Base-by-base conservation (phyloP, 1,140 invertebrate species). In the Atta texana region DNA sequence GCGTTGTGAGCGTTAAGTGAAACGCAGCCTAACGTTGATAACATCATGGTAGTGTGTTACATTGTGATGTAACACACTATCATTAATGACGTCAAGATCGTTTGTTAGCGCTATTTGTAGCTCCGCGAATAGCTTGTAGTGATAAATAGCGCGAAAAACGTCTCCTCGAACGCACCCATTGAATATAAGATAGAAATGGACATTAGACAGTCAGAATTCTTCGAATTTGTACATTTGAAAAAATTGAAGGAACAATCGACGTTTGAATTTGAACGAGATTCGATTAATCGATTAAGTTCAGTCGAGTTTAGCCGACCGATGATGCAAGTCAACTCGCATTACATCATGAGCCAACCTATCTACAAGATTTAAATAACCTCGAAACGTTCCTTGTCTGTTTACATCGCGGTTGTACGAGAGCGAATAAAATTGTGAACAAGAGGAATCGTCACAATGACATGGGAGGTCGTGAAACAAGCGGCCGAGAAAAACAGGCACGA, bases 401-500 rank as follows among this genome's bases (percentile, higher is more conserved):
- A 49, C 34, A 21, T 68, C 14, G 39, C 3, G 39, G 10, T 44
- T 10, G 8, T n/a, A 68, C 34, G 34, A 21, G 4, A 6, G 34
- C 44, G 64, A 68, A 14, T 68, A 68, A 49, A 39, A 6, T 44
- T 68, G n/a, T 3, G 10, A 59, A n/a, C 7, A 61, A 59, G 44
- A 14, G 21, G 0, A 34, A 57, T 44, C 16, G n/a, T 4, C 16
- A 76, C 31, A 57, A 91, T 91, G 88, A 84, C 77, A 80, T 98
- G 97, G 97, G 94, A 95, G n/a, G 97, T 97, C 94, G 95, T 98
- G 61, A 92, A 92, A 55, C 95, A 94, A 71, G 97, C 96, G 1
- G 95, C 95, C 87, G 95, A 95, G 39, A 97, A 98, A 94, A 97
- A 97, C 91, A 95, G 97, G 12, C 97, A 97, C 88, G 97, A 98